These are phyloP conservation scores for Eidolon helvum DNA, from an alignment of 2,113 vertebrate species.

Conservation along the genomic window DNA sequence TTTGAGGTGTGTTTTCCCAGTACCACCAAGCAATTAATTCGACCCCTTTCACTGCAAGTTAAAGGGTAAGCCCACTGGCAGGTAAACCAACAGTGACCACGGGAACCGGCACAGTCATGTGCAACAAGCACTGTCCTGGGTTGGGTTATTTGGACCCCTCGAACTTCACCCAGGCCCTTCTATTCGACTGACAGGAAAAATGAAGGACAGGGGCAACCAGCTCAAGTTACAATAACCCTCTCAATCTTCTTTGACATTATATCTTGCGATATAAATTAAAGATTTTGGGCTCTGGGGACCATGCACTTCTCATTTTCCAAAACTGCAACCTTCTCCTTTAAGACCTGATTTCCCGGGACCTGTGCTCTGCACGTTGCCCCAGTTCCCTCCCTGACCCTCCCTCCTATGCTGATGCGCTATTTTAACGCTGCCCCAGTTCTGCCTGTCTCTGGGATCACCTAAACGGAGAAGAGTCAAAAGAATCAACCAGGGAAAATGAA, in stretches of 20 bases:
- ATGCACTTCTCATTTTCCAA: slow-evolving; percentile 7
- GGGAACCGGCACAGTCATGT: neutral
- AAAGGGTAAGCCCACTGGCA: neutral
- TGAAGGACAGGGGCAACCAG: neutral
- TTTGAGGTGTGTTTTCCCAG: no score
- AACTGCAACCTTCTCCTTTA: slow-evolving; percentile 72
- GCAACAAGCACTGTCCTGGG: neutral
- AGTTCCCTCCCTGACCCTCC: slow-evolving; percentile 48
- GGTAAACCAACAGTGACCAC: neutral
- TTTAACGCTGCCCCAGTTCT: slow-evolving; percentile 85
- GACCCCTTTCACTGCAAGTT: neutral
- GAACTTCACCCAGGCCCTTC: neutral
- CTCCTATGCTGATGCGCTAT: slow-evolving; percentile 78
- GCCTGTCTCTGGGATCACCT: slow-evolving; percentile 69
- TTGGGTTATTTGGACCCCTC: neutral
- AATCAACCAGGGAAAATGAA: neutral
- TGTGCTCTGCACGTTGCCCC: slow-evolving; percentile 44
- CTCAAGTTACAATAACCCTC: neutral
- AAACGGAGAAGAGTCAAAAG: slow-evolving; percentile 66
- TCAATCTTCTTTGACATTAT: neutral
- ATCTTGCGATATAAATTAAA: neutral
- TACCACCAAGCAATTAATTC: no score
- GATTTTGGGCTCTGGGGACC: neutral
- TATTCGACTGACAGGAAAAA: neutral
- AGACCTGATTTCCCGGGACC: slow-evolving; percentile 79